These are phyloP conservation scores for Ganaspis brasiliensis DNA, from an alignment of 2,888 invertebrate species.

Conservation along the genomic window DNA sequence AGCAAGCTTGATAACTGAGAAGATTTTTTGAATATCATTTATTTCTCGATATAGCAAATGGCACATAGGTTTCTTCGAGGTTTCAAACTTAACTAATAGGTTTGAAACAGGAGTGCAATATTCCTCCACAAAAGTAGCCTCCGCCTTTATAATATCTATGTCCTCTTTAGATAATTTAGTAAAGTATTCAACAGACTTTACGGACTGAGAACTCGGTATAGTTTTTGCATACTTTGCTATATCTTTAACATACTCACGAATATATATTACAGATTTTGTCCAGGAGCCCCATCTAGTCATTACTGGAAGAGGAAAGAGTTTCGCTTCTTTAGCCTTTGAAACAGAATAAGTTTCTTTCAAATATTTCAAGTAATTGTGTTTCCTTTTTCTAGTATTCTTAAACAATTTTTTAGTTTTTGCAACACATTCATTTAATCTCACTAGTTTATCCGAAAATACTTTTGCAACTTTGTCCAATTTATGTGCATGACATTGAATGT, in stretches of 20 bases:
- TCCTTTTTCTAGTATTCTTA: neutral
- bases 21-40: no score
- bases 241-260: neutral
- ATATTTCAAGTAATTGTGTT: neutral
- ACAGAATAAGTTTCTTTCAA: neutral
- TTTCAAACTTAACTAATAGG: neutral
- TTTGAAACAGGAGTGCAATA: neutral
- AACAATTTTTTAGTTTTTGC: neutral
- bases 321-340: neutral
- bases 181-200: neutral
- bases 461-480: neutral
- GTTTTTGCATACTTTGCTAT: neutral
- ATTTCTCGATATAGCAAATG: no score
- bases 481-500: neutral
- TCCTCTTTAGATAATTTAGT: neutral
- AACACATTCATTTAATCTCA: constrained; percentile 10
- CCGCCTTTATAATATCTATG: neutral
- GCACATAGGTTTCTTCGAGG: no score
- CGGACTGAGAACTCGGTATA: no score
- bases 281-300: neutral
- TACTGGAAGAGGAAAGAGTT: constrained; percentile 7
- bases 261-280: neutral
- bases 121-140: neutral
- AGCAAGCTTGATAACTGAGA: no score
- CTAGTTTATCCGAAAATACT: neutral